Conservation (phyloP, 2,888 invertebrate species). For the Idaea dimidiata region DNA sequence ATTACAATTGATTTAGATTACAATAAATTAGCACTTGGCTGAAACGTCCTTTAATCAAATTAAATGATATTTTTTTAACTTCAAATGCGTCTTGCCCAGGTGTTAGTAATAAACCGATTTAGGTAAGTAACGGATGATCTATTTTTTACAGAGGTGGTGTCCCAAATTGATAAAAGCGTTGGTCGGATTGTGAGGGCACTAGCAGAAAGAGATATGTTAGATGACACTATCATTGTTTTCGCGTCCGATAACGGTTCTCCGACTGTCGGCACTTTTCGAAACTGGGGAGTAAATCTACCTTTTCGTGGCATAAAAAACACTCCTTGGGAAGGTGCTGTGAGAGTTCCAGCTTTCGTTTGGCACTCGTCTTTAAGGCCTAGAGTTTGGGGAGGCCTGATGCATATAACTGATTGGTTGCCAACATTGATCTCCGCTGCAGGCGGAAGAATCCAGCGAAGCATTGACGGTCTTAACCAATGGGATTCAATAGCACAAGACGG, state of each 20-base stretch:
- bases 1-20: no score
- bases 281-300: constrained; percentile 89
- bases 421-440: constrained; percentile 80
- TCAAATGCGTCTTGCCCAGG: no score
- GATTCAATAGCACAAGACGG: constrained; percentile 76
- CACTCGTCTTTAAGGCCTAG: constrained; percentile 80
- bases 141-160: constrained; percentile 80
- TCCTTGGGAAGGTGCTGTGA: constrained; percentile 92
- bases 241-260: constrained; percentile 95
- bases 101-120: no score
- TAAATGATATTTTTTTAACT: no score
- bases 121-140: no score
- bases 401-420: constrained; percentile 92
- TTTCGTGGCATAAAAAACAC: constrained; percentile 90
- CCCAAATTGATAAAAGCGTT: constrained; percentile 90
- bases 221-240: constrained; percentile 92
- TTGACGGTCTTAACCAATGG: constrained; percentile 88
- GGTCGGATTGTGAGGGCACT: constrained; percentile 88
- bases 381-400: constrained; percentile 83
- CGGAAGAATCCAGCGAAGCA: constrained; percentile 47
- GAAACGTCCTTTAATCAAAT: no score
- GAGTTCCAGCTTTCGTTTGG: constrained; percentile 89
- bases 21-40: no score
- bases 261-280: constrained; percentile 86
- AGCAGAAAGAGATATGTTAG: constrained; percentile 83